Conservation (phyloP, 1,140 invertebrate genomes). For the Philaenus spumarius region DNA sequence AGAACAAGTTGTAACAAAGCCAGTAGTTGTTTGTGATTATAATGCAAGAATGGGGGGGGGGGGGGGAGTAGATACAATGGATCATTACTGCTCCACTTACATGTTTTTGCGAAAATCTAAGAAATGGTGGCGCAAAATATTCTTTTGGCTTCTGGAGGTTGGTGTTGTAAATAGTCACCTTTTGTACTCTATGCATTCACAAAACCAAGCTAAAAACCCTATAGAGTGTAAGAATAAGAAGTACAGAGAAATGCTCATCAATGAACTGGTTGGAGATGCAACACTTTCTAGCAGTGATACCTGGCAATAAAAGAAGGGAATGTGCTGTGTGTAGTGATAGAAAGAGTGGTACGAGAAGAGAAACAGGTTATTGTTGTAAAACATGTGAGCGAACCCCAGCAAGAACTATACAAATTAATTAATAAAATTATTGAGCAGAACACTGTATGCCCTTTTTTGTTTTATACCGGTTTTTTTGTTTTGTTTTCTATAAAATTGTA, state of each 20-base stretch:
- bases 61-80: not conserved
- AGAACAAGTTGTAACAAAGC: not conserved
- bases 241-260: not conserved
- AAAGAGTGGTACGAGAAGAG: not conserved
- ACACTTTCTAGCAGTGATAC: not conserved
- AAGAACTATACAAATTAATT: too few species aligned
- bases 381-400: too few species aligned
- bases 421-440: too few species aligned
- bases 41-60: not conserved
- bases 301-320: not conserved
- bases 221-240: not conserved
- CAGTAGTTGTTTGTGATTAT: not conserved
- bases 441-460: too few species aligned
- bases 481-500: too few species aligned
- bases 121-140: constrained; percentile 6
- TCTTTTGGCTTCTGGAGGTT: not conserved
- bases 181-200: not conserved
- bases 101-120: not conserved
- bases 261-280: not conserved
- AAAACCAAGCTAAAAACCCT: not conserved
- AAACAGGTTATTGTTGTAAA: not conserved
- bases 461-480: too few species aligned
- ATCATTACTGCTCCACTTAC: not conserved
- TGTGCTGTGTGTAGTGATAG: constrained; percentile 2
- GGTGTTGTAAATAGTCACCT: not conserved